These are phyloP conservation scores for Umimayanthus kanabou DNA, from an alignment of 92 coral and sea anemone species.

Conservation along the genomic window DNA sequence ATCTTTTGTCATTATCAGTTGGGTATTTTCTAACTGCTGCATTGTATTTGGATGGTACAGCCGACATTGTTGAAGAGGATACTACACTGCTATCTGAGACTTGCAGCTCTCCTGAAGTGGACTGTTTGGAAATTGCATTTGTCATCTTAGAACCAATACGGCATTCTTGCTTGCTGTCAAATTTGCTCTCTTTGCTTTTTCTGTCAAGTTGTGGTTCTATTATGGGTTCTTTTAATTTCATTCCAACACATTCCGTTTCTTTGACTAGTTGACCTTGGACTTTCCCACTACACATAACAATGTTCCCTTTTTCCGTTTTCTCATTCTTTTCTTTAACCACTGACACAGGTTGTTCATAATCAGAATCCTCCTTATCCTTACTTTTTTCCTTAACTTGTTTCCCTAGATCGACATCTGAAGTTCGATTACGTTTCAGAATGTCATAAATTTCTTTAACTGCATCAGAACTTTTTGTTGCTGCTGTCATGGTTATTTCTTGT, in stretches of 20 bases:
- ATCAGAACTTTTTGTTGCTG: conserved; percentile 57
- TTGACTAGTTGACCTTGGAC: neutral
- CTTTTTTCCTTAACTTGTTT: neutral
- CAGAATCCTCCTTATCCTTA: neutral
- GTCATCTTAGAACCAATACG: neutral
- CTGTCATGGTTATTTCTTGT: conserved; percentile 27
- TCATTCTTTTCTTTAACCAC: neutral
- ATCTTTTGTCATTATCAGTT: neutral
- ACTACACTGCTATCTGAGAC: neutral
- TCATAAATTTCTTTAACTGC: conserved; percentile 62
- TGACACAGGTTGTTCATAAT: neutral
- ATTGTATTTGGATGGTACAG: neutral
- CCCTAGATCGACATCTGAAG: neutral
- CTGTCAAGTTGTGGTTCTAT: neutral
- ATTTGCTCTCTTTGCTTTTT: neutral
- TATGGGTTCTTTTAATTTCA: neutral
- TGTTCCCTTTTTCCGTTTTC: neutral
- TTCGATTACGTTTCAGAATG: conserved; percentile 62
- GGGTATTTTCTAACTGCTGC: neutral
- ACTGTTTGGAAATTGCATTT: neutral
- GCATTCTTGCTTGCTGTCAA: neutral
- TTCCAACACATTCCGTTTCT: neutral
- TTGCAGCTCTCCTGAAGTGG: neutral
- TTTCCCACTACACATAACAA: neutral
- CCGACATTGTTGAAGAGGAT: neutral